Evolutionary conservation across 2,113 vertebrate genomes (phyloP).

Genomic region (Actenoides lindsayi): DNA sequence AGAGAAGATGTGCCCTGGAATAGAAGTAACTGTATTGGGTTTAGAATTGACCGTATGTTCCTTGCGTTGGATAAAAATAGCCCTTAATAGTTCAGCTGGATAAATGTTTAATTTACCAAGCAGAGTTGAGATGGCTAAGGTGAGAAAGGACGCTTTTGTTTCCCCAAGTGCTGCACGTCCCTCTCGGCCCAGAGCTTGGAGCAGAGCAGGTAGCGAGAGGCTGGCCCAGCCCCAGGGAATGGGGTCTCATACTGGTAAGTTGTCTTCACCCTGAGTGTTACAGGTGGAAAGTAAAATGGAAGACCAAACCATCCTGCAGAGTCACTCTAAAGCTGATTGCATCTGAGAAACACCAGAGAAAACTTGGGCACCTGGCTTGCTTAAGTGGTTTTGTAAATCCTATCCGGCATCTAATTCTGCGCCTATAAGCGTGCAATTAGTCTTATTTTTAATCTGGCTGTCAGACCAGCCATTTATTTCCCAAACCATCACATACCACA

Average conservation of each 20-base stretch:
- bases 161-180: not conserved
- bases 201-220: not conserved
- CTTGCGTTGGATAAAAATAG: not conserved
- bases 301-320: not conserved
- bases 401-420: not conserved
- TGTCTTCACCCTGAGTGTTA: not conserved
- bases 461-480: constrained; percentile 9
- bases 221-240: not conserved
- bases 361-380: not conserved
- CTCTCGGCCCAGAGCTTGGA: not conserved
- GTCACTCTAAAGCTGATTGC: not conserved
- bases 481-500: not conserved
- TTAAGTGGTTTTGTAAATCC: constrained; percentile 12
- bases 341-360: not conserved
- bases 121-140: not conserved
- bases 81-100: not conserved
- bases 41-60: not conserved
- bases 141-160: not conserved
- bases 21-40: not conserved
- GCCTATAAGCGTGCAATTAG: not conserved
- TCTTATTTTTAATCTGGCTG: constrained; percentile 14
- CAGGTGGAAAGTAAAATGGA: not conserved
- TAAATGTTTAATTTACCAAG: not conserved
- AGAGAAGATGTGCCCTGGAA: not conserved
- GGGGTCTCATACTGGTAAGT: not conserved